A percentile compares a stretch with the other conserved stretches of the same genome.
Conservation (phyloP, 2,888 invertebrate species). For the Eremobia ochroleuca region DNA sequence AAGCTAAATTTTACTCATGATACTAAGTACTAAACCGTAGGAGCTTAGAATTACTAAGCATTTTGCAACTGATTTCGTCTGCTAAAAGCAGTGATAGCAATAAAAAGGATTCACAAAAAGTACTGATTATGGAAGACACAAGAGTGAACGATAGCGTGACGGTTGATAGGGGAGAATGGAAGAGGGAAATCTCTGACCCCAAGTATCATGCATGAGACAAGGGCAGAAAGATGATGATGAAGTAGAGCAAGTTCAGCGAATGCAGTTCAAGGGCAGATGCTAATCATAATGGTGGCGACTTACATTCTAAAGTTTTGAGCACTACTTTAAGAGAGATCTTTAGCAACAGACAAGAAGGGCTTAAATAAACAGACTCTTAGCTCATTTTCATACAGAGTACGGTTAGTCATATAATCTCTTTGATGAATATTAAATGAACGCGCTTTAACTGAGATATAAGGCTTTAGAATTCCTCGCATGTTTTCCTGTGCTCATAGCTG, state of each 20-base stretch:
- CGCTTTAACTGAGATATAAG: slow-evolving; percentile 25
- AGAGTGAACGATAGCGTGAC: background rate
- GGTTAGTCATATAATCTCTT: slow-evolving; percentile 43
- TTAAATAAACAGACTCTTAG: slow-evolving; percentile 10
- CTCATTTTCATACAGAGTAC: slow-evolving; percentile 44
- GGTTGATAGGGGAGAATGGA: no score
- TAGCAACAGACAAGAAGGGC: slow-evolving; percentile 13
- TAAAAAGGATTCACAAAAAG: background rate
- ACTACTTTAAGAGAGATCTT: background rate
- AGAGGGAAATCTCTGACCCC: no score
- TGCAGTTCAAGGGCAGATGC: background rate
- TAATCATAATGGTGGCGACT: background rate
- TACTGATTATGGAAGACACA: background rate
- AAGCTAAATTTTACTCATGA: background rate
- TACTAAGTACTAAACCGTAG: background rate
- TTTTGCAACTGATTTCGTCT: background rate
- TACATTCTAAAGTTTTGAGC: background rate
- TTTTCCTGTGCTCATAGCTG: slow-evolving; percentile 10
- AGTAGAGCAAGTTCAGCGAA: background rate
- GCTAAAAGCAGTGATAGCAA: background rate
- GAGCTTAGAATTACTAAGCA: background rate
- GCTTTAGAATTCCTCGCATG: slow-evolving; percentile 11
- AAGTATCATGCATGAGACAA: background rate
- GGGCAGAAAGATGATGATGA: background rate
- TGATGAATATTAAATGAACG: slow-evolving; percentile 34